Evolutionary conservation across 1,140 invertebrate species (phyloP).

Genomic region (Microvelia longipes): DNA sequence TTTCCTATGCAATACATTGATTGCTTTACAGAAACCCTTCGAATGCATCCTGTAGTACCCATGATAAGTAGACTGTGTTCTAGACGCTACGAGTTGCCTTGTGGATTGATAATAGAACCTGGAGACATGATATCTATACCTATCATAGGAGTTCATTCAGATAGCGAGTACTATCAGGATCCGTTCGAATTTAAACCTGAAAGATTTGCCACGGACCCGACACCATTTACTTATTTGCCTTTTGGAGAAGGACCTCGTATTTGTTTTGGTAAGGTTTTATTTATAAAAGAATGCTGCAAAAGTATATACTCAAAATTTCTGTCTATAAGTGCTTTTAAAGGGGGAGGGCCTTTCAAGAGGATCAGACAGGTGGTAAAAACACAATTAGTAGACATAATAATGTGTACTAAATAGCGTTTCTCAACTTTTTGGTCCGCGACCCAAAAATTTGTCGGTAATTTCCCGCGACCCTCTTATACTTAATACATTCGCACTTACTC

Average conservation of each 20-base stretch:
- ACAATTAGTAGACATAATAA: not conserved
- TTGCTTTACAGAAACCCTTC: not conserved
- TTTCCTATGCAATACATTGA: no score
- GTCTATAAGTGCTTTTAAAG: not conserved
- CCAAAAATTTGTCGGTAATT: not conserved
- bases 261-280: not conserved
- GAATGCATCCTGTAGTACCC: not conserved
- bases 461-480: no score
- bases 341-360: not conserved
- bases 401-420: not conserved
- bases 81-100: not conserved
- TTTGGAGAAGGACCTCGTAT: conserved; percentile 2
- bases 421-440: not conserved
- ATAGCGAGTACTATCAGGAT: not conserved
- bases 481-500: no score
- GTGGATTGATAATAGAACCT: not conserved
- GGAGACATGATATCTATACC: not conserved
- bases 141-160: not conserved
- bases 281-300: not conserved
- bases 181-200: not conserved
- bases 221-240: not conserved
- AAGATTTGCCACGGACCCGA: not conserved
- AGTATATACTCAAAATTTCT: not conserved
- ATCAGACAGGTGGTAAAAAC: not conserved
- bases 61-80: not conserved